Conservation (phyloP, 64 coral and sea anemone species). For the Stichodactyla helianthus region DNA sequence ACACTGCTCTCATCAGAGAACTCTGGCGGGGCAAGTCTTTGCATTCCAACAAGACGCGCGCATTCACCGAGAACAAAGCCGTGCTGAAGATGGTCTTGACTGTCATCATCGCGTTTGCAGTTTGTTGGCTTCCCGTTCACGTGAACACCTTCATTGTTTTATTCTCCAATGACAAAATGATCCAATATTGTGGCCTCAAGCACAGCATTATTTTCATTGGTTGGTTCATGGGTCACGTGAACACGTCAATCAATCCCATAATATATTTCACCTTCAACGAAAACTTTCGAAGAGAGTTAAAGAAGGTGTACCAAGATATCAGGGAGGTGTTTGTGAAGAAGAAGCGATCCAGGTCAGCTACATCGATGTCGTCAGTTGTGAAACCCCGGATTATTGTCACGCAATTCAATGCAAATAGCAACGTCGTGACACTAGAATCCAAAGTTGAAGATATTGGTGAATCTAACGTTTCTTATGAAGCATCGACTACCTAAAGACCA, state of each 20-base stretch:
- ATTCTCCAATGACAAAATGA: not conserved
- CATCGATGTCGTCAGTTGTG: not conserved
- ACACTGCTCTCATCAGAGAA: slow-evolving; percentile 35
- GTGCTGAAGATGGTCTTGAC: slow-evolving; percentile 52
- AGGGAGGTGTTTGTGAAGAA: not conserved
- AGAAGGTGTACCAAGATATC: not conserved
- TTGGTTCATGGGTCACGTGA: slow-evolving; percentile 59
- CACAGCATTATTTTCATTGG: slow-evolving; percentile 39
- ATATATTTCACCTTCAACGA: slow-evolving; percentile 48
- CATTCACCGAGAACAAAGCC: slow-evolving; percentile 33
- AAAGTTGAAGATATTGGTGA: not conserved
- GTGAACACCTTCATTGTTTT: slow-evolving; percentile 28
- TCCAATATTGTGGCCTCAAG: slow-evolving; percentile 3
- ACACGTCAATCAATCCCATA: slow-evolving; percentile 36
- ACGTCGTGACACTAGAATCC: not conserved
- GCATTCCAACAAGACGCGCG: slow-evolving; percentile 15
- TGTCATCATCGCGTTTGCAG: slow-evolving; percentile 32
- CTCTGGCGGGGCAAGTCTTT: slow-evolving; percentile 34
- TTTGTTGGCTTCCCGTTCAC: slow-evolving; percentile 53
- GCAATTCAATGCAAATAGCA: not conserved
- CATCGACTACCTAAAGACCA: not conserved
- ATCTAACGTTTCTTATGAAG: not conserved
- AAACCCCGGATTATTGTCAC: not conserved
- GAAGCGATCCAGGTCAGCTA: not conserved
- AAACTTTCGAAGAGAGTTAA: slow-evolving; percentile 29